A percentile compares a stretch with the other conserved stretches of the same genome.
Conservation (phyloP, 2,113 vertebrate species). For the Elephantulus edwardii region DNA sequence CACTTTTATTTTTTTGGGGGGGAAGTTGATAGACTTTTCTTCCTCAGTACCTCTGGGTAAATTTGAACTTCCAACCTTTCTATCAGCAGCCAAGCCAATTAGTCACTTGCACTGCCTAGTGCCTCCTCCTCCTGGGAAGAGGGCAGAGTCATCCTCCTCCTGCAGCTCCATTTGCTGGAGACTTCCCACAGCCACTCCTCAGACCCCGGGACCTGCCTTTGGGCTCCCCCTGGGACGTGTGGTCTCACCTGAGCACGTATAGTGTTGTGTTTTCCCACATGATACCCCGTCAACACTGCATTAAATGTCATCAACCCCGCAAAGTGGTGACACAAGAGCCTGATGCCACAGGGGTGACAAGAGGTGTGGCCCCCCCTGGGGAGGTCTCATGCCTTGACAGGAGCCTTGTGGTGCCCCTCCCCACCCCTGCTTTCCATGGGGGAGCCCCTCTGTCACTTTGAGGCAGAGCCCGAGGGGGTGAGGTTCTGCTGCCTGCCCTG, state of each 20-base stretch:
- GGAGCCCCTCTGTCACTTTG: conserved; percentile 15
- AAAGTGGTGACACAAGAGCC: conserved; percentile 69
- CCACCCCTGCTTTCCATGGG: not conserved
- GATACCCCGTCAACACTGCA: conserved; percentile 78
- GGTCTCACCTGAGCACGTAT: conserved; percentile 70
- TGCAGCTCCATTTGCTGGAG: not conserved
- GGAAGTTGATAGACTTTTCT: not conserved
- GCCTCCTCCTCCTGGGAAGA: conserved; percentile 9
- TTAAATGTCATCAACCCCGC: conserved; percentile 75
- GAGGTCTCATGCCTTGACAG: conserved; percentile 63
- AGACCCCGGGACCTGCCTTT: conserved; percentile 46
- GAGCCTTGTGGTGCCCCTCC: not conserved
- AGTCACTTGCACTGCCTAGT: not conserved
- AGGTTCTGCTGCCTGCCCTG: rapidly evolving
- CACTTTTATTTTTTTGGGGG: too few relatives aligned
- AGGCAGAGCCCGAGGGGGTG: conserved; percentile 46
- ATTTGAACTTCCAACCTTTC: not conserved
- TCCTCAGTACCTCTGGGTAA: not conserved
- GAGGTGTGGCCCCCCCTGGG: conserved; percentile 30
- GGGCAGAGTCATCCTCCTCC: not conserved
- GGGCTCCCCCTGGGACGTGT: conserved; percentile 72
- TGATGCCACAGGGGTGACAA: conserved; percentile 72
- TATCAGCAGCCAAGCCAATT: too few relatives aligned
- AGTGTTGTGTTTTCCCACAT: conserved; percentile 67
- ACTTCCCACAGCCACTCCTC: not conserved